These are phyloP conservation scores for Oxyruncus cristatus DNA, from an alignment of 2,113 vertebrate species.

Conservation along the genomic window DNA sequence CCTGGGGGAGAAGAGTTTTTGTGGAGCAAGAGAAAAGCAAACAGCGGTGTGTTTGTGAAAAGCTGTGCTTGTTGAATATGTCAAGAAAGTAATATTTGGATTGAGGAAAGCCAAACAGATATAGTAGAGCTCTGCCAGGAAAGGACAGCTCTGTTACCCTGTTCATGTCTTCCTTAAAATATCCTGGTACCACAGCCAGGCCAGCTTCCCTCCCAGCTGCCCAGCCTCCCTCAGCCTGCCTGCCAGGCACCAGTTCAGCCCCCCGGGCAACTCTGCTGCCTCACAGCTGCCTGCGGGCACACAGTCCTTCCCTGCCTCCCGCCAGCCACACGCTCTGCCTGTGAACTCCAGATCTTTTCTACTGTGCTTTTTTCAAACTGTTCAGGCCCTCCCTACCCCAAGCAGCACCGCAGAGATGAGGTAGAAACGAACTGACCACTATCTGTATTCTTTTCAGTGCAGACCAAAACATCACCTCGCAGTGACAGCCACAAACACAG, in stretches of 20 bases:
- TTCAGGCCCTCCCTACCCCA: background rate
- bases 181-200: fast-evolving
- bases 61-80: background rate
- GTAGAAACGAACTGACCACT: background rate
- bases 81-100: conserved; percentile 34
- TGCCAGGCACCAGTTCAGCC: fast-evolving
- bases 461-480: background rate
- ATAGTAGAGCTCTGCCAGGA: background rate
- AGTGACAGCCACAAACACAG: background rate
- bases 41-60: background rate
- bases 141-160: background rate
- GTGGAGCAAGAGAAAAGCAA: background rate
- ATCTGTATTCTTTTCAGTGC: background rate
- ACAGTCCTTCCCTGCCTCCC: background rate
- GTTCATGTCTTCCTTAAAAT: background rate
- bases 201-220: background rate
- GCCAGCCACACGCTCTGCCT: background rate
- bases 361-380: background rate
- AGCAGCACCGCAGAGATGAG: background rate
- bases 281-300: fast-evolving
- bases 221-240: background rate
- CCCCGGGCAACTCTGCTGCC: fast-evolving
- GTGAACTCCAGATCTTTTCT: background rate
- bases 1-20: background rate
- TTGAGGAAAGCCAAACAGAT: conserved; percentile 29